These are phyloP conservation scores for Lepus townsendii DNA, from an alignment of 2,797 vertebrate genomes.

Conservation along the genomic window DNA sequence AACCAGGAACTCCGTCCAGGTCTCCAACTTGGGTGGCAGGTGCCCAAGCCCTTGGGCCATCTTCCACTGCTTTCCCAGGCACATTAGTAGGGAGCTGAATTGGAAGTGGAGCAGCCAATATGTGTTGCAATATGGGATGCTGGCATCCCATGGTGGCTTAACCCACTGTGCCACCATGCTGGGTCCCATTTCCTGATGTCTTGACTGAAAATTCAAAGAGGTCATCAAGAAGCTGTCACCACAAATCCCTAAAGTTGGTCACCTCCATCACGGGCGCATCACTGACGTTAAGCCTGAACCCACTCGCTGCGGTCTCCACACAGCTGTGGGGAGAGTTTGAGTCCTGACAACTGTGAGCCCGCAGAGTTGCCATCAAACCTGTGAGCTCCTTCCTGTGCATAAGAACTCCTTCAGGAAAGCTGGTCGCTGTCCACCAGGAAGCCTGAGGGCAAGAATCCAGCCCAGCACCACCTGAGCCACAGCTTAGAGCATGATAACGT, in stretches of 20 bases:
- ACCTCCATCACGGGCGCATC: neutral
- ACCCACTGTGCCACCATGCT: no score
- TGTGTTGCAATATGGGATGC: no score
- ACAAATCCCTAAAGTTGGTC: neutral
- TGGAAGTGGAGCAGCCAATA: no score
- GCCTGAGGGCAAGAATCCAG: neutral
- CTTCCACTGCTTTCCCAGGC: no score
- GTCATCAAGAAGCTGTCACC: neutral
- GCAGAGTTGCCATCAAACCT: neutral
- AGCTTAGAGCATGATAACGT: conserved; percentile 44
- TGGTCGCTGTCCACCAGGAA: neutral
- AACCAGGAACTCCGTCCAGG: no score
- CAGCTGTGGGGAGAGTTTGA: neutral
- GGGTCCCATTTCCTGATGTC: no score
- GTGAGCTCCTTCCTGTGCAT: neutral
- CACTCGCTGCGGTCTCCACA: neutral
- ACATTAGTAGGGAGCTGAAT: no score
- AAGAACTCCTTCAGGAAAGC: neutral
- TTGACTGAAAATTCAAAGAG: neutral
- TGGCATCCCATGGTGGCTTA: no score
- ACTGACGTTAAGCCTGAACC: neutral
- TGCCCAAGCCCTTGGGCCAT: no score
- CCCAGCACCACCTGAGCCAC: neutral
- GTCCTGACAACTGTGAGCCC: neutral
- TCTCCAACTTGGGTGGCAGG: no score